A percentile compares a stretch with the other conserved stretches of the same genome.
Evolutionary conservation across 1,140 invertebrate genomes (phyloP).

Genomic region (Lordiphosa stackelbergi): DNA sequence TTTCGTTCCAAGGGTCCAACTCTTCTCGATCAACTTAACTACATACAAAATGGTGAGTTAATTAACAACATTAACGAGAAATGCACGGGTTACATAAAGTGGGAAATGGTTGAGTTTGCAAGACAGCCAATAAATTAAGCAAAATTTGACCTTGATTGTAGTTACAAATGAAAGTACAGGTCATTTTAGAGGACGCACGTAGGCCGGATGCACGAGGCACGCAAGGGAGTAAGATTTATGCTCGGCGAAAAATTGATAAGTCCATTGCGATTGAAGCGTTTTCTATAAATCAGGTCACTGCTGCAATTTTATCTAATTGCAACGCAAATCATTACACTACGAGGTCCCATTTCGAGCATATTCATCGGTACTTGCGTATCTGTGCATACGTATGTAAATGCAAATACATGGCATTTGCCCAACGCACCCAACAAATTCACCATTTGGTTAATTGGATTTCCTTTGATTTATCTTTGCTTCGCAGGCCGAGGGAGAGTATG

Average conservation of each 20-base stretch:
- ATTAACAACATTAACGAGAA: not conserved
- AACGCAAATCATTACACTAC: constrained; percentile 5
- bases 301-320: constrained; percentile 10
- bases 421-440: constrained; percentile 7
- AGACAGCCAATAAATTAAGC: not conserved
- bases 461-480: constrained; percentile 10
- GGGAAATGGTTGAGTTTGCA: not conserved
- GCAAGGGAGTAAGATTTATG: constrained; percentile 4
- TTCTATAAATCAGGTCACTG: constrained; percentile 11
- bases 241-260: not conserved
- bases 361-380: not conserved
- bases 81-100: constrained; percentile 3
- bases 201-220: not conserved
- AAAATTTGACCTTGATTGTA: constrained; percentile 10
- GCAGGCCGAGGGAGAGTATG: constrained; percentile 79
- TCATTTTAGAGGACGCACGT: constrained; percentile 1
- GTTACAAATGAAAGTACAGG: constrained; percentile 4
- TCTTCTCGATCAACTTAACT: not conserved
- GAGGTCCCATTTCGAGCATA: constrained; percentile 3
- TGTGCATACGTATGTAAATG: constrained; percentile 1
- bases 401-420: constrained; percentile 3
- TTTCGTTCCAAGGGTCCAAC: not conserved
- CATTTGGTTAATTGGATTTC: constrained; percentile 14
- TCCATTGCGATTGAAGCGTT: constrained; percentile 4
- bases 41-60: constrained; percentile 6